Percentiles rank a stretch among this genome's conserved stretches.
phyloP scores from a whole-genome alignment of 2,113 vertebrate species.

The Tinamus guttatus region DNA sequence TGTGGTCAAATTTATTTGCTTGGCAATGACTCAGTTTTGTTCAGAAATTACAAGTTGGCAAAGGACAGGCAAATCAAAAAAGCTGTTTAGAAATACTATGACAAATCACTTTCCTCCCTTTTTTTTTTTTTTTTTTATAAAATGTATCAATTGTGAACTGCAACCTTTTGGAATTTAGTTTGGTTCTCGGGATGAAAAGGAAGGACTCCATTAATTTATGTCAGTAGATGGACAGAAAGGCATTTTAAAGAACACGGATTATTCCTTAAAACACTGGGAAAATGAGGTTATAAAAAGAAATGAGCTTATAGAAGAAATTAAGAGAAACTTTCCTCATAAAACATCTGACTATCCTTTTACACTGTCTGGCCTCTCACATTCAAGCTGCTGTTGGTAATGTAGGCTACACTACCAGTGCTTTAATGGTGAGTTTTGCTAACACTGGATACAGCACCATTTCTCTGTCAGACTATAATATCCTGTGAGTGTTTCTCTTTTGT shows the following conservation, averaged over 20 bases:
- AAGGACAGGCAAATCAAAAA: not conserved
- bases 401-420: accelerated
- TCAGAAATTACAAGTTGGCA: not conserved
- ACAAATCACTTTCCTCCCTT: accelerated
- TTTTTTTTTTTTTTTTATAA: no score
- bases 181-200: not conserved
- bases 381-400: not conserved
- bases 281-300: not conserved
- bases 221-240: not conserved
- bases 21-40: not conserved
- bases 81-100: not conserved
- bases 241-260: not conserved
- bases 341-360: not conserved
- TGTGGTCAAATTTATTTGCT: not conserved
- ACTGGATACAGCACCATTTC: not conserved
- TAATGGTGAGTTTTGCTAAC: accelerated
- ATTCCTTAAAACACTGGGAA: not conserved
- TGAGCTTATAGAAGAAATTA: accelerated
- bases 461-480: no score
- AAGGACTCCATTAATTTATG: not conserved
- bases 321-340: not conserved
- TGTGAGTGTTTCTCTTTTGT: not conserved
- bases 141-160: not conserved
- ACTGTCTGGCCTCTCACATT: not conserved
- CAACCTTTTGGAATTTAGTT: conserved; percentile 1